Percentiles rank a stretch among this genome's conserved stretches.
Evolutionary conservation across 2,888 invertebrate genomes (phyloP).

Genomic region (Physocephala rufipes): DNA sequence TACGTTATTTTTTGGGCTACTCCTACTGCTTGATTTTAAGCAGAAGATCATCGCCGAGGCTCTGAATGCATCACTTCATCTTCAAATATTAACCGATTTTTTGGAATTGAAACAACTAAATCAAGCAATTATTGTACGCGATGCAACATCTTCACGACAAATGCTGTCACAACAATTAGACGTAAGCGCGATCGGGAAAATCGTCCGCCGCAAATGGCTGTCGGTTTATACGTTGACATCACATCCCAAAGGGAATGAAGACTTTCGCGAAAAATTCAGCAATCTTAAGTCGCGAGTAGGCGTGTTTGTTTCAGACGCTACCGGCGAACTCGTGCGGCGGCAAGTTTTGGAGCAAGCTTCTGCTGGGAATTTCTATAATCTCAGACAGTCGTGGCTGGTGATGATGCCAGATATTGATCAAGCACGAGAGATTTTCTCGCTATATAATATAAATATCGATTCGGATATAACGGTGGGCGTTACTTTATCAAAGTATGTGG

Average conservation of each 20-base stretch:
- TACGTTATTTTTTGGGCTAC: neutral
- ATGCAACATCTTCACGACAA: neutral
- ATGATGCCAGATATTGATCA: conserved; percentile 36
- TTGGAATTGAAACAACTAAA: conserved; percentile 53
- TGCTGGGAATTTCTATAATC: conserved; percentile 51
- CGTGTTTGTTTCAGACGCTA: conserved; percentile 49
- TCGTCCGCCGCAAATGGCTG: conserved; percentile 49
- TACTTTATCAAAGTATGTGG: conserved; percentile 40
- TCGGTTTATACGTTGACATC: conserved; percentile 48
- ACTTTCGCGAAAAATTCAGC: conserved; percentile 51
- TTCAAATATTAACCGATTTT: conserved; percentile 55
- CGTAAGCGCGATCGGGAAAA: conserved; percentile 29
- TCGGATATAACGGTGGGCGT: conserved; percentile 59
- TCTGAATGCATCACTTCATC: conserved; percentile 30
- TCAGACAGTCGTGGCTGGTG: conserved; percentile 56
- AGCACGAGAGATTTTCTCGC: conserved; percentile 29
- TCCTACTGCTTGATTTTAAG: neutral
- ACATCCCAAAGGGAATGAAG: neutral
- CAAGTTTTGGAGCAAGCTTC: conserved; percentile 48
- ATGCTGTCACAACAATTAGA: conserved; percentile 19
- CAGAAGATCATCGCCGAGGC: neutral
- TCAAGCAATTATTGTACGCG: conserved; percentile 55
- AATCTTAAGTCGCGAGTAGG: conserved; percentile 50
- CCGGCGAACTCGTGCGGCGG: conserved; percentile 37
- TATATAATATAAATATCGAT: conserved; percentile 52